Percentiles rank a stretch among this genome's conserved stretches.
Conservation (phyloP, 2,113 vertebrate species). For the Pollachius pollachius region DNA sequence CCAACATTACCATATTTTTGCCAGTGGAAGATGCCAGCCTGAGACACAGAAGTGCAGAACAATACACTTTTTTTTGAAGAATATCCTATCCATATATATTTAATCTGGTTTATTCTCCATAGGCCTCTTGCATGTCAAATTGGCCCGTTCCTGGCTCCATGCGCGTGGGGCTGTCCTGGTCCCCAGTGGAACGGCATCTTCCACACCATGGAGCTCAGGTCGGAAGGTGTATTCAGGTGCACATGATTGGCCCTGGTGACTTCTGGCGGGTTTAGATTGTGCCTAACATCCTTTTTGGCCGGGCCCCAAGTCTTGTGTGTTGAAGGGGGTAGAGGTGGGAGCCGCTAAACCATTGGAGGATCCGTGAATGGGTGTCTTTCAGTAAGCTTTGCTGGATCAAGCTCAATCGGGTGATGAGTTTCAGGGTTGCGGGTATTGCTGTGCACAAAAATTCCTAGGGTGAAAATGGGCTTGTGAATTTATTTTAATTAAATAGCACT, state of each 20-base stretch:
- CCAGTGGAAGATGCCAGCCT: constrained; percentile 1
- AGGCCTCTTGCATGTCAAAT: constrained; percentile 73
- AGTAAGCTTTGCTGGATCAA: constrained; percentile 40
- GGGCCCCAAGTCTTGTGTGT: constrained; percentile 61
- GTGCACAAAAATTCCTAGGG: constrained; percentile 58
- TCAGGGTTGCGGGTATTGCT: constrained; percentile 63
- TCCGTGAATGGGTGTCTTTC: constrained; percentile 52
- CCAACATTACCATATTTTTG: too few species aligned
- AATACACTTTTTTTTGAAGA: constrained; percentile 77
- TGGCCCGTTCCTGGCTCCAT: constrained; percentile 64
- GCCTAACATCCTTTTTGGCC: constrained; percentile 74
- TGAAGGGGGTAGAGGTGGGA: constrained; percentile 57
- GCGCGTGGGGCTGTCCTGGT: constrained; percentile 66
- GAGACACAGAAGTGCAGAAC: constrained; percentile 71
- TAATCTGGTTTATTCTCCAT: constrained; percentile 74
- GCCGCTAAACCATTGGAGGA: constrained; percentile 56
- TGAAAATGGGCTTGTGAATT: constrained; percentile 76
- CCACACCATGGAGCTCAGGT: constrained; percentile 73
- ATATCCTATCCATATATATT: constrained; percentile 79
- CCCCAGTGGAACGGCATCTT: constrained; percentile 76
- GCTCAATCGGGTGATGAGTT: constrained; percentile 45
- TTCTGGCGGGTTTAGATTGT: constrained; percentile 68
- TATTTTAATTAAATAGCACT: constrained; percentile 57
- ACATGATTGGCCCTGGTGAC: constrained; percentile 78
- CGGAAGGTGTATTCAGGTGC: constrained; percentile 68